A percentile compares a stretch with the other conserved stretches of the same genome.
Conservation (phyloP, 2,888 invertebrate species). For the Coenonympha glycerion region DNA sequence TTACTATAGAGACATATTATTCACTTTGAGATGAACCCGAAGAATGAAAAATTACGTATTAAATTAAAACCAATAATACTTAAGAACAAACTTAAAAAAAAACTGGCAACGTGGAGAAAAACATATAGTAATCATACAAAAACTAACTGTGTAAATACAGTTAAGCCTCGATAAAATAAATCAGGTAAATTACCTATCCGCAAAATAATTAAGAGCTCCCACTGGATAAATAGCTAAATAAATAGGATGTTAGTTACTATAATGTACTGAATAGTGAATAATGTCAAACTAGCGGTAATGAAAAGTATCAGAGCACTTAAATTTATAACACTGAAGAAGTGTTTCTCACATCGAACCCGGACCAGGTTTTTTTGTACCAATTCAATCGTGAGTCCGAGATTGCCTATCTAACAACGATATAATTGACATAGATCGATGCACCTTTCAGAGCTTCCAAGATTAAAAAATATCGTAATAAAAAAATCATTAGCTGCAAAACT, state of each 20-base stretch:
- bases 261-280: background rate
- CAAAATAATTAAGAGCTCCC: no score
- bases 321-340: conserved; percentile 22
- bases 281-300: background rate
- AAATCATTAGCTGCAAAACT: no score
- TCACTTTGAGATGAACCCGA: background rate
- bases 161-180: no score
- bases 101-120: no score
- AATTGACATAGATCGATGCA: conserved; percentile 40
- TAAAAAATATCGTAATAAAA: background rate
- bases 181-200: no score
- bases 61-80: no score
- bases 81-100: no score
- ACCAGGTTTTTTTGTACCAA: conserved; percentile 44
- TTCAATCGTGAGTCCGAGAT: conserved; percentile 53
- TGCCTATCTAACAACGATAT: conserved; percentile 51
- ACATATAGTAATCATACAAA: no score
- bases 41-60: background rate
- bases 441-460: conserved; percentile 29
- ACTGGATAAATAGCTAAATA: no score
- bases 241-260: no score
- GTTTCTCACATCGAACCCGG: conserved; percentile 42
- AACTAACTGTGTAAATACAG: no score
- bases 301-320: background rate
- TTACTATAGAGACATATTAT: conserved; percentile 3